Conservation (phyloP, 2,888 invertebrate species). For the Drosophila ustulata region DNA sequence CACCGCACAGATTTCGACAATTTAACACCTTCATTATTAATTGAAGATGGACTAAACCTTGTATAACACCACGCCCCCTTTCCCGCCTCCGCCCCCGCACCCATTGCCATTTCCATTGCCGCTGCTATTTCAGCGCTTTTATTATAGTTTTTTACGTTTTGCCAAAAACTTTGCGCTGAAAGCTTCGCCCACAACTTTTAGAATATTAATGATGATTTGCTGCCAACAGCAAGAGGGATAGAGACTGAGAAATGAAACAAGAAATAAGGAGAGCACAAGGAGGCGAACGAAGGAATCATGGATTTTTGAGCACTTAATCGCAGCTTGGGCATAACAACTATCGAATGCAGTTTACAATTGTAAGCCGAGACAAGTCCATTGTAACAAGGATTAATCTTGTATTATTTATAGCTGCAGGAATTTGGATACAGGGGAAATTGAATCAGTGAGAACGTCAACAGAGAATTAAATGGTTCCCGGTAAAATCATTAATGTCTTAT, state of each 20-base stretch:
- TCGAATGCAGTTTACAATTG: background rate
- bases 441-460: background rate
- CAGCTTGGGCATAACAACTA: conserved; percentile 22
- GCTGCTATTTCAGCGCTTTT: conserved; percentile 46
- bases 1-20: conserved; percentile 75
- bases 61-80: conserved; percentile 16
- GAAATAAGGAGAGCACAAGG: background rate
- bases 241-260: background rate
- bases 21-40: conserved; percentile 83
- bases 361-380: background rate
- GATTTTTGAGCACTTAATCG: conserved; percentile 16
- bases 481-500: background rate
- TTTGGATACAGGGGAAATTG: background rate
- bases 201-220: conserved; percentile 76
- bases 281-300: conserved; percentile 3
- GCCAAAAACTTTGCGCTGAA: conserved; percentile 59
- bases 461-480: background rate
- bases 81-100: background rate
- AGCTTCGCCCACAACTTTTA: conserved; percentile 75
- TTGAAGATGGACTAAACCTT: conserved; percentile 71
- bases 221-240: conserved; percentile 28
- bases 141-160: conserved; percentile 61
- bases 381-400: background rate
- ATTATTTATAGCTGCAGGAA: background rate
- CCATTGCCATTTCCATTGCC: background rate